Base-by-base conservation (phyloP, 2,888 invertebrate genomes). In the Leptinotarsa peninsularis region DNA sequence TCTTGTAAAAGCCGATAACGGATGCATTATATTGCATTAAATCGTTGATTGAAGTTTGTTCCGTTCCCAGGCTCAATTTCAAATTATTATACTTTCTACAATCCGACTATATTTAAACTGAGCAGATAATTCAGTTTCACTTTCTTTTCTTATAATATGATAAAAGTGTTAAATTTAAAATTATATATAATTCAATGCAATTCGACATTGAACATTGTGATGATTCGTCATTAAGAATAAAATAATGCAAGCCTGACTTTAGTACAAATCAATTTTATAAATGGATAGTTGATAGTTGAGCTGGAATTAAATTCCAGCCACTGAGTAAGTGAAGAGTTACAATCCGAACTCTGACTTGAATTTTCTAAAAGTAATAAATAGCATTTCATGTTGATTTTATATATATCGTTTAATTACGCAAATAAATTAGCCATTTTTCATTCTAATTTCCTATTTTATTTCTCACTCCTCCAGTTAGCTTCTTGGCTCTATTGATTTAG, bases 91-190 rank as follows among this genome's bases (percentile, higher is more conserved):
- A 58, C 58, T 58, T 58, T 58, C 58, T 58, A 58, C 58, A 23
- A 58, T 23, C 4, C 15, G 58, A 58, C 58, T 21, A 23, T 58
- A 58, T 14, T 58, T 58, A 58, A 27, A 27, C 15, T 23, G 15
- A 23, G 58, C 58, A 23, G 58, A 27, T 4, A 58, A 27, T 58
- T 58, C 58, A 58, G 21, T 43, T 43, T 43, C 43, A 43, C 58
- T 58, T 58, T 58, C 58, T 23, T 23, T 23, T 58, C 58, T 23
- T 17, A 7, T 58, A 58, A 58, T 27, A 21, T 58, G 58, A 58
- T 23, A 15, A 58, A 58, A 58, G 58, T 58, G 58, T 58, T 58
- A 58, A 23, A 58, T 58, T 58, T 58, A 15, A 27, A 58, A 58
- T 58, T 23, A 58, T 58, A 58, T 58, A 14, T 23, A 58, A 27